phyloP scores from a whole-genome alignment of 1,140 invertebrate species.

The Hetaerina americana region DNA sequence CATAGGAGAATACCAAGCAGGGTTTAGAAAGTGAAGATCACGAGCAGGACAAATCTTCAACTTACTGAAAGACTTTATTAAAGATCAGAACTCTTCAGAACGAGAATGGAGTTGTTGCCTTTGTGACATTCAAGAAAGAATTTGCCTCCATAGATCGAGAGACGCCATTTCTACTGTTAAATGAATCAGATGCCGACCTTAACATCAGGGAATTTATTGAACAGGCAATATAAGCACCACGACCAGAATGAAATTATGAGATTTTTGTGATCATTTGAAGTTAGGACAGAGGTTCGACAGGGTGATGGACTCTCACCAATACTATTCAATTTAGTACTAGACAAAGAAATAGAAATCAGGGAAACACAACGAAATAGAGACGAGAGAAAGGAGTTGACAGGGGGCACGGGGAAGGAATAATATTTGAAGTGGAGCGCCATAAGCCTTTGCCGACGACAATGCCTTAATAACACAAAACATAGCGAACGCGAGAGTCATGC shows the following conservation, averaged over 20 bases:
- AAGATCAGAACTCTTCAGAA: no score
- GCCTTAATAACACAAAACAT: not conserved
- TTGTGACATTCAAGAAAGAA: no score
- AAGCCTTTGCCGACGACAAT: not conserved
- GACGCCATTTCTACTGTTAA: no score
- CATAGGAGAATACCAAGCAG: not conserved
- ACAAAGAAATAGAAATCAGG: not conserved
- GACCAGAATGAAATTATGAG: no score
- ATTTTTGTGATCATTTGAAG: not conserved
- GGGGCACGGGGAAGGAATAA: not conserved
- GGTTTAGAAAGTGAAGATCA: not conserved
- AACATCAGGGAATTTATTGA: no score
- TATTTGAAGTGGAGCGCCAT: not conserved
- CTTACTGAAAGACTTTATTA: no score
- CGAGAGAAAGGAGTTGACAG: not conserved
- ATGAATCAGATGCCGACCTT: no score
- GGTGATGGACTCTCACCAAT: no score
- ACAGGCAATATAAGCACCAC: no score
- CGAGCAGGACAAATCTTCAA: not conserved
- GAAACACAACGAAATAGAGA: not conserved
- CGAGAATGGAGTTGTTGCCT: no score
- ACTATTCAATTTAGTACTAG: no score
- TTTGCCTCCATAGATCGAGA: no score
- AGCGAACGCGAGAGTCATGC: not conserved
- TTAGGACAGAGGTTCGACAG: not conserved